Percentiles rank a stretch among this genome's conserved stretches.
Evolutionary conservation across 2,113 vertebrate species (phyloP).

Genomic region (Gobiocypris rarus): DNA sequence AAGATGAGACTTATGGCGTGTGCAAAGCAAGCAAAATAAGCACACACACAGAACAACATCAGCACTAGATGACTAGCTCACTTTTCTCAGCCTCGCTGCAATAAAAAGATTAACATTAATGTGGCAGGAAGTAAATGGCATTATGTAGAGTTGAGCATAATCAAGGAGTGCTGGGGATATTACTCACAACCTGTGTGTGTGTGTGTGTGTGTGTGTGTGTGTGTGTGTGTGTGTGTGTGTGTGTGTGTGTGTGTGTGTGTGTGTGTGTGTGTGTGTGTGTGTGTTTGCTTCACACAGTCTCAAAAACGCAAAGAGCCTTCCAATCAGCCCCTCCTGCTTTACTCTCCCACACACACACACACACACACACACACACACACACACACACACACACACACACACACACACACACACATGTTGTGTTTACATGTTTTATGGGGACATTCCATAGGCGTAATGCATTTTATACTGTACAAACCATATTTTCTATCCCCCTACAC

Average conservation of each 20-base stretch:
- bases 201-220: conserved; percentile 22
- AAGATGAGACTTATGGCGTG: conserved; percentile 31
- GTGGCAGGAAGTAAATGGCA: conserved; percentile 58
- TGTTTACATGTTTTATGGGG: too few relatives aligned
- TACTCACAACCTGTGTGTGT: conserved; percentile 29
- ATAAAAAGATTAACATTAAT: conserved; percentile 63
- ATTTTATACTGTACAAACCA: too few relatives aligned
- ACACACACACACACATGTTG: neutral
- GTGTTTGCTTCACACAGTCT: conserved; percentile 10
- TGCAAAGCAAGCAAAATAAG: conserved; percentile 28
- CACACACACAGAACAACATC: conserved; percentile 25
- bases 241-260: conserved; percentile 13
- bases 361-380: conserved; percentile 22
- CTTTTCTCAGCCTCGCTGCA: conserved; percentile 46
- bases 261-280: conserved; percentile 37
- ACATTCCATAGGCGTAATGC: too few relatives aligned
- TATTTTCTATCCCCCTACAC: too few relatives aligned
- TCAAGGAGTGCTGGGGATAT: conserved; percentile 46
- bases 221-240: conserved; percentile 31
- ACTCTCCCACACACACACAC: neutral
- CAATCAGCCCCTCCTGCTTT: conserved; percentile 37
- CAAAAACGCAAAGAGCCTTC: conserved; percentile 30
- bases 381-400: neutral
- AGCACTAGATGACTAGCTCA: conserved; percentile 30
- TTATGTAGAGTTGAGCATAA: conserved; percentile 54